phyloP scores from a whole-genome alignment of 2,113 vertebrate species.

The Myanophis thanlyinensis region DNA sequence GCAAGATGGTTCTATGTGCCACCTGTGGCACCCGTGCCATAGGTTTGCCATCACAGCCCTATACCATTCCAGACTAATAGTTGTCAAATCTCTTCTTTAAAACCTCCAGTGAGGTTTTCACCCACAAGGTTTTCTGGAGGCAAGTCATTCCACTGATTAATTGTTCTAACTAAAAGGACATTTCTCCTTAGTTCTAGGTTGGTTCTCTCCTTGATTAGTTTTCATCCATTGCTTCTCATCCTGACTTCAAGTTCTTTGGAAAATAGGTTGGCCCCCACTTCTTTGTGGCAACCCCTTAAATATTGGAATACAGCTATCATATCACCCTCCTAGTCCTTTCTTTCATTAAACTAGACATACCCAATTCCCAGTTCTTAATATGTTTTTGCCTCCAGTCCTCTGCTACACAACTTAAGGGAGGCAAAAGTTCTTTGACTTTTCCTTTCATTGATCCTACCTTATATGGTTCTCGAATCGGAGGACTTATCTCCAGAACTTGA shows the following conservation, averaged over 20 bases:
- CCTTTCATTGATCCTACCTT: not conserved
- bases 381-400: not conserved
- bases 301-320: not conserved
- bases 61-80: not conserved
- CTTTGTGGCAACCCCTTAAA: not conserved
- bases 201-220: not conserved
- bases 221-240: not conserved
- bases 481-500: not conserved
- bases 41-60: too few relatives aligned
- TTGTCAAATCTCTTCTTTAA: not conserved
- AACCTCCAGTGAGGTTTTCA: too few relatives aligned
- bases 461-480: not conserved
- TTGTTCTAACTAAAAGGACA: not conserved
- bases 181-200: not conserved
- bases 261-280: too few relatives aligned
- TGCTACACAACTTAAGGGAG: not conserved
- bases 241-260: not conserved
- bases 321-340: not conserved
- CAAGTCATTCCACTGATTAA: not conserved
- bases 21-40: too few relatives aligned
- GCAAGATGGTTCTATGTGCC: too few relatives aligned
- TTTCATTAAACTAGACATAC: not conserved
- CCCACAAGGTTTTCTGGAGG: too few relatives aligned
- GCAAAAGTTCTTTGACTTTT: not conserved
- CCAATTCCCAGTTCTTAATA: not conserved